Evolutionary conservation across 2,888 invertebrate species (phyloP).

Genomic region (Tortrix viridana): DNA sequence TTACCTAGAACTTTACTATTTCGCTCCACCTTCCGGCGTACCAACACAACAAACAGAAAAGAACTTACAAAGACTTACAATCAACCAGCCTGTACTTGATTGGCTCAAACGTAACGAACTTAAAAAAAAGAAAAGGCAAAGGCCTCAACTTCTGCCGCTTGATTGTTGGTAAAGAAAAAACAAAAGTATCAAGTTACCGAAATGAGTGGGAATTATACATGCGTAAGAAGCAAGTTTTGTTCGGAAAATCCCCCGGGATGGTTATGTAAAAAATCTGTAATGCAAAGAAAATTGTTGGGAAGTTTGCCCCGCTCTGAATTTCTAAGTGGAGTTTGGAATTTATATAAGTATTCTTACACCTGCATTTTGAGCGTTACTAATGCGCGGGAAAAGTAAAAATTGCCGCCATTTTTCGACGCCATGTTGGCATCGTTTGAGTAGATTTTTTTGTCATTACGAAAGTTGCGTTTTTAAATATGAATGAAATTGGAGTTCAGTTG

Average conservation of each 20-base stretch:
- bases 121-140: slow-evolving; percentile 46
- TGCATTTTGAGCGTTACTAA: slow-evolving; percentile 41
- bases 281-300: slow-evolving; percentile 48
- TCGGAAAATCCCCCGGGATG: slow-evolving; percentile 20
- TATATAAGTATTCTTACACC: slow-evolving; percentile 44
- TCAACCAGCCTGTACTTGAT: slow-evolving; percentile 49
- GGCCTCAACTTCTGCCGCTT: slow-evolving; percentile 43
- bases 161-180: slow-evolving; percentile 52
- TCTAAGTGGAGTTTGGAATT: slow-evolving; percentile 49
- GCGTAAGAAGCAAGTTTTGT: slow-evolving; percentile 48
- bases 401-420: slow-evolving; percentile 37
- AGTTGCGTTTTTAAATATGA: slow-evolving; percentile 17
- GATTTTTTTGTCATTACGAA: slow-evolving; percentile 20
- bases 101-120: slow-evolving; percentile 56
- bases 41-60: slow-evolving; percentile 31
- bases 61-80: slow-evolving; percentile 32
- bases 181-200: slow-evolving; percentile 45
- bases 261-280: slow-evolving; percentile 42
- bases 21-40: slow-evolving; percentile 15
- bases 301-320: slow-evolving; percentile 47
- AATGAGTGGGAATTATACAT: slow-evolving; percentile 65
- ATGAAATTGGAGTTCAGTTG: slow-evolving; percentile 15
- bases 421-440: slow-evolving; percentile 11
- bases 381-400: slow-evolving; percentile 35
- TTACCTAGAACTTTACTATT: slow-evolving; percentile 27